phyloP scores from a whole-genome alignment of 2,113 vertebrate species.

The Puma concolor region DNA sequence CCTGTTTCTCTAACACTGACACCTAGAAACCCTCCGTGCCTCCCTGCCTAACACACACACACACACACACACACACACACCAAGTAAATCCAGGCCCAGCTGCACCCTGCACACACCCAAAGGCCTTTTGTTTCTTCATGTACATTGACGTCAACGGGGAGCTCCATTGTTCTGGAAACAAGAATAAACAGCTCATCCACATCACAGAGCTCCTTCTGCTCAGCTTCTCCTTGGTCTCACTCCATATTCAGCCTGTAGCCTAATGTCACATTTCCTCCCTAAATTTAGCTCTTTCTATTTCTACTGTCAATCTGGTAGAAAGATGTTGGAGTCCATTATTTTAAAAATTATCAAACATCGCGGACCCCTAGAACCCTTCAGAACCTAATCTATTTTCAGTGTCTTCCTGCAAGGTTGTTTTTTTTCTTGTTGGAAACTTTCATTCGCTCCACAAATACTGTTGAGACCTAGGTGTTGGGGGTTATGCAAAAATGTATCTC shows the following conservation, averaged over 20 bases:
- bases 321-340: background rate
- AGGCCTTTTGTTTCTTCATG: slow-evolving; percentile 39
- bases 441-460: background rate
- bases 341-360: background rate
- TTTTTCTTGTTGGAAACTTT: background rate
- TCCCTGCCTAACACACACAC: background rate
- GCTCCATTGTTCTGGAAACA: slow-evolving; percentile 59
- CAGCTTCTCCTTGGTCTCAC: background rate
- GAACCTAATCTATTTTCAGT: background rate
- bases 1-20: background rate
- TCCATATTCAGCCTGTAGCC: background rate
- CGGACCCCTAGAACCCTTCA: background rate
- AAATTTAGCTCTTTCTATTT: slow-evolving; percentile 31
- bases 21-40: background rate
- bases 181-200: slow-evolving; percentile 31
- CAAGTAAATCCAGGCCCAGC: slow-evolving; percentile 41
- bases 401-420: background rate
- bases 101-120: slow-evolving; percentile 52
- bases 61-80: background rate
- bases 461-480: background rate
- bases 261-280: background rate
- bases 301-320: background rate
- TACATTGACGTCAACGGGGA: slow-evolving; percentile 59
- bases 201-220: background rate
- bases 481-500: background rate